Conservation (phyloP, 2,888 invertebrate species). For the Eurytoma californica region DNA sequence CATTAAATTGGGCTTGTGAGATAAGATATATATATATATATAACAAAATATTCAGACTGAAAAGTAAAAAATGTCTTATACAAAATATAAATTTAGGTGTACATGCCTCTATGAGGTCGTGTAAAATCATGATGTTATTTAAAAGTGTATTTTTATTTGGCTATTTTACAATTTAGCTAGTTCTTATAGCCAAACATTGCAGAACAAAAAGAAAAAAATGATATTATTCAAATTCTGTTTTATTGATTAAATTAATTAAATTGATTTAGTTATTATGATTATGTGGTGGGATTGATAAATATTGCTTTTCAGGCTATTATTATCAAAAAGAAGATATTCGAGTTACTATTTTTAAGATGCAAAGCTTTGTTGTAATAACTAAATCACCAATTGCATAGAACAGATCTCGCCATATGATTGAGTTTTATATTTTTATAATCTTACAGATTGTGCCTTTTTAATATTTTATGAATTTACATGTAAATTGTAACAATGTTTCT, state of each 20-base stretch:
- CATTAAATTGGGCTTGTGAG: conserved; percentile 21
- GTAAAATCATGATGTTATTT: conserved; percentile 24
- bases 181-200: too few species aligned
- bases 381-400: conserved; percentile 45
- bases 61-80: conserved; percentile 39
- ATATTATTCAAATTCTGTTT: conserved; percentile 21
- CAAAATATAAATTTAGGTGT: conserved; percentile 34
- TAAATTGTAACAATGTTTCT: conserved; percentile 34
- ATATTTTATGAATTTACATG: conserved; percentile 50
- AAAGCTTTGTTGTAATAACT: conserved; percentile 56
- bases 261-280: conserved; percentile 38
- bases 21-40: conserved; percentile 18
- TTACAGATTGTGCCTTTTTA: conserved; percentile 58
- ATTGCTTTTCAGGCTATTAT: conserved; percentile 3
- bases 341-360: conserved; percentile 41
- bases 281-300: conserved; percentile 43
- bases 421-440: conserved; percentile 58
- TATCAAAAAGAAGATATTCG: conserved; percentile 32
- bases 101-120: conserved; percentile 51
- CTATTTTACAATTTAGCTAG: too few species aligned
- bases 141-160: conserved; percentile 3
- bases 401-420: conserved; percentile 56
- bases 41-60: conserved; percentile 47
- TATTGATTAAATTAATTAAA: conserved; percentile 19
- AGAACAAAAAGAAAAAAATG: too few species aligned